phyloP scores from a whole-genome alignment of 2,797 vertebrate species.

The Arctocebus calabarensis region DNA sequence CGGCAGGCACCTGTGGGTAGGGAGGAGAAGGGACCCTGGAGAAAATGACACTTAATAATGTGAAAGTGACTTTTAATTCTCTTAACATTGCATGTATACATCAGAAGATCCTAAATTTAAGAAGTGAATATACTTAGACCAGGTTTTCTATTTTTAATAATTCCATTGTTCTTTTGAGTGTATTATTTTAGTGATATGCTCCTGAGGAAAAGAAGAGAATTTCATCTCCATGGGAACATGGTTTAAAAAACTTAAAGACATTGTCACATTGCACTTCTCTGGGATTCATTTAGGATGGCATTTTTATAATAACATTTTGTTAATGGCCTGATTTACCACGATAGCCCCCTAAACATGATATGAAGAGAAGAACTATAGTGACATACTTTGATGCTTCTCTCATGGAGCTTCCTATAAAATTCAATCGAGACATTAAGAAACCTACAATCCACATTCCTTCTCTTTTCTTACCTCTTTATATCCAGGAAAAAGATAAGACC shows the following conservation, averaged over 20 bases:
- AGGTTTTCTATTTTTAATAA: slow-evolving; percentile 61
- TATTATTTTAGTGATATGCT: slow-evolving; percentile 80
- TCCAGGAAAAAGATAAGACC: not conserved
- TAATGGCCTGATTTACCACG: not conserved
- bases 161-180: slow-evolving; percentile 73
- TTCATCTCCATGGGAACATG: slow-evolving; percentile 83
- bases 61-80: slow-evolving; percentile 48
- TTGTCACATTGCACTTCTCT: slow-evolving; percentile 41
- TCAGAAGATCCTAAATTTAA: slow-evolving; percentile 53
- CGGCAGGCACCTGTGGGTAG: slow-evolving; percentile 32
- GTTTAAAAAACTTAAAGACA: slow-evolving; percentile 78
- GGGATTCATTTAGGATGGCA: not conserved
- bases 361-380: not conserved
- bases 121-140: slow-evolving; percentile 57
- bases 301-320: slow-evolving; percentile 27
- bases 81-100: slow-evolving; percentile 29
- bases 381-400: not conserved
- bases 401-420: slow-evolving; percentile 7
- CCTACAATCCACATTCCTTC: not conserved
- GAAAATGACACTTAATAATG: slow-evolving; percentile 8
- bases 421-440: not conserved
- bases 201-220: slow-evolving; percentile 77
- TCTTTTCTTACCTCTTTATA: not conserved
- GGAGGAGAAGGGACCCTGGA: not conserved
- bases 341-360: not conserved